Evolutionary conservation across 2,113 vertebrate species (phyloP), one percentile per base, ranked within the genome.

Genomic region (Mystacornis crossleyi): DNA sequence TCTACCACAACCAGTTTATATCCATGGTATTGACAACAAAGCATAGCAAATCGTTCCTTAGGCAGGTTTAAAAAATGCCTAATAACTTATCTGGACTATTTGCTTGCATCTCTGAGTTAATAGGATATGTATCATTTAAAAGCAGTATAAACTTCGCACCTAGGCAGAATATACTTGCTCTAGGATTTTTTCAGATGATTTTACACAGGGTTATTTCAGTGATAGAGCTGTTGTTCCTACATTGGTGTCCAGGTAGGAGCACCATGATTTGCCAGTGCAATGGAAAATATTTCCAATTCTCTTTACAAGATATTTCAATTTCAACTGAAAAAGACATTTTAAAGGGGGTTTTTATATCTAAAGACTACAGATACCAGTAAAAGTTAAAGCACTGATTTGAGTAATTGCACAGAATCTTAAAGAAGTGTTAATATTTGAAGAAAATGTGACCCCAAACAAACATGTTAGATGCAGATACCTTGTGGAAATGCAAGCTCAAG

Each of bases 101-200:
- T 92, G 34, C 48, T 77, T 69, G 24, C 25, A 53, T 45, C 34
- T 5, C 25, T 65, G 55, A 86, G 11, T 53, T 71, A 81, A n/a
- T 43, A 73, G 62, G 8, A 16, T 13, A 40, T 2, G 4, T 33
- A 83, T 10, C 64, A 83, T 55, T 74, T 53, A 9, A 91, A 93
- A 93, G 29, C 17, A 80, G 31, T 21, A 43, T 17, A 7, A 91
- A 82, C 71, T 85, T 60, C 48, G 43, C 80, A 94, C 18, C 61
- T 15, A 58, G 33, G 23, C 11, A 71, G 38, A 72, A 89, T 85
- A 42, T 34, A 51, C 89, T 89, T 92, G 20, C 33, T 71, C 19
- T 67, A 80, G 64, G 33, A 85, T 66, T 96, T 95, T 67, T 90
- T 90, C 61, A 95, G 64, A 81, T 67, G 28, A 91, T 74, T 86